Conservation (phyloP, 2,113 vertebrate genomes). For the Epinephelus moara region DNA sequence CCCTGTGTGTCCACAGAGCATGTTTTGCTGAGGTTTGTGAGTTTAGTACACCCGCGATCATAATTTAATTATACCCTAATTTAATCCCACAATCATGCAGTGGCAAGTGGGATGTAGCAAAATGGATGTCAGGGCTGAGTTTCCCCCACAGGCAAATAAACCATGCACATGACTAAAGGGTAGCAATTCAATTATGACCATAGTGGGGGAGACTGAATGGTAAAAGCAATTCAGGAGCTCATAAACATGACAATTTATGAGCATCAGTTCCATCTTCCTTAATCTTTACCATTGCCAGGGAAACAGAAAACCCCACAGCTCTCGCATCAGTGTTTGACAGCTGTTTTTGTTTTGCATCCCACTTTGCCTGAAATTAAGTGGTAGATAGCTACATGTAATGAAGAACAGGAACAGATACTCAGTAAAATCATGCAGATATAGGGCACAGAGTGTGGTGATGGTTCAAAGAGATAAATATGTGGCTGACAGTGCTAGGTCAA, state of each 20-base stretch:
- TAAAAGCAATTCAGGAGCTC: constrained; percentile 47
- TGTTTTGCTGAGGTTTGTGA: constrained; percentile 45
- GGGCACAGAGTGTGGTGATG: not conserved
- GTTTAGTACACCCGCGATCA: constrained; percentile 37
- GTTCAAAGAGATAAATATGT: constrained; percentile 8
- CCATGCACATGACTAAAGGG: constrained; percentile 47
- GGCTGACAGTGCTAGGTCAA: not conserved
- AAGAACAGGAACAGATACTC: not conserved
- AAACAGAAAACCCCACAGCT: constrained; percentile 28
- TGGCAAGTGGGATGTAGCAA: constrained; percentile 28
- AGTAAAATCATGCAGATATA: not conserved
- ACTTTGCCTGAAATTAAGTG: not conserved
- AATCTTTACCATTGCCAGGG: constrained; percentile 25
- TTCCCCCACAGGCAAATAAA: constrained; percentile 58
- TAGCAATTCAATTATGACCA: constrained; percentile 61
- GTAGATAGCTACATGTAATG: not conserved
- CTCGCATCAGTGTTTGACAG: not conserved
- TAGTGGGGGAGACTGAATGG: constrained; percentile 43
- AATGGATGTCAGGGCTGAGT: constrained; percentile 42
- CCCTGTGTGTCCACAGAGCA: not conserved
- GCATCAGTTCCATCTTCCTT: constrained; percentile 25
- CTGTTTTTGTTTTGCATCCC: constrained; percentile 7
- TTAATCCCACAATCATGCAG: constrained; percentile 50
- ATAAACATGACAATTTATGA: constrained; percentile 44
- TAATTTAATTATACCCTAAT: constrained; percentile 64